Base-by-base conservation (phyloP, 2,113 vertebrate species). In the Marcusenius ussheri region DNA sequence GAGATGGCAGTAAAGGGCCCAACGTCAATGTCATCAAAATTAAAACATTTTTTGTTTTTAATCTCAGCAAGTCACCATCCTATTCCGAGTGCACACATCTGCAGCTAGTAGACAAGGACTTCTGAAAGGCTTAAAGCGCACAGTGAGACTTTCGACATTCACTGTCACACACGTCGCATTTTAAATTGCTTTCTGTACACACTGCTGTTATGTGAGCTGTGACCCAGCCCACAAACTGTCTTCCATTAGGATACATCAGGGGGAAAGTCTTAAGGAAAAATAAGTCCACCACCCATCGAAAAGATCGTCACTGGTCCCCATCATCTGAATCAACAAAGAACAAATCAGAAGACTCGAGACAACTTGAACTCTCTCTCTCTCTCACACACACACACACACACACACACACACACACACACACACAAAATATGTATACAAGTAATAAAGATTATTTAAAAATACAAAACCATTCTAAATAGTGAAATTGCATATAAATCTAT, bases 211-310 rank as follows among this genome's bases (percentile, higher is more conserved):
- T 7, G 2, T 62, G 56, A 62, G 56, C 53, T 56, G 53, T 56
- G 53, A 24, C 53, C 19, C 19, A 24, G 51, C 53, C 62, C 27
- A 13, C 10, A 27, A 27, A 27, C 24, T 27, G 62, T 66, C 5
- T 27, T 66, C 9, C 62, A 66, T 62, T n/a, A 62, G 10, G n/a
- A 31, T 27, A 13, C 62, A 66, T 4, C n/a, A 21, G 62, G 62
- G 62, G n/a, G 9, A 31, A 31, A 66, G 62, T 27, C 70, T 90
- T 88, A 5, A 90, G 3, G 83, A 88, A 90, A 19, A 46, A 94
- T 94, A 94, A 94, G 24, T 92, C 90, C 90, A 91, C 87, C 89
- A 88, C 88, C 84, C 87, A 87, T 21, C 19, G 58, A 15, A 80
- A 49, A 77, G 83, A 90, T 58, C 77, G n/a, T 87, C 86, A 50